A percentile compares a stretch with the other conserved stretches of the same genome.
phyloP scores from a whole-genome alignment of 2,888 invertebrate genomes.

The Oligia strigilis region DNA sequence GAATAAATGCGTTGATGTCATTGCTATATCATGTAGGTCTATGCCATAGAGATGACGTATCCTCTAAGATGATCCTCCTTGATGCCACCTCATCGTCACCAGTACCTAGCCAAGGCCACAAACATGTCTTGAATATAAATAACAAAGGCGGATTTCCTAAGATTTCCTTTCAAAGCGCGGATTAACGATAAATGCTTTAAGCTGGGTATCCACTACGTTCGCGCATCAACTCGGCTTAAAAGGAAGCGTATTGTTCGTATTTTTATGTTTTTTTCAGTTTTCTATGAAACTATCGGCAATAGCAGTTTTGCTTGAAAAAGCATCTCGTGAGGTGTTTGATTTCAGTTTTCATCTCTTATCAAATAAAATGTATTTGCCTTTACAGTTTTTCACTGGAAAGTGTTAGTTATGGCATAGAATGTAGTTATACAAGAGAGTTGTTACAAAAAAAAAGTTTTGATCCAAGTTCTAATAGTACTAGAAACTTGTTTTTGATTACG shows the following conservation, averaged over 20 bases:
- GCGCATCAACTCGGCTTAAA: neutral
- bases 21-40: conserved; percentile 9
- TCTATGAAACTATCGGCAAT: neutral
- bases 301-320: neutral
- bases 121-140: conserved; percentile 50
- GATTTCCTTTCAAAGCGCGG: conserved; percentile 29
- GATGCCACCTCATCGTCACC: conserved; percentile 25
- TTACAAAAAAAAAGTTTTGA: too few relatives aligned
- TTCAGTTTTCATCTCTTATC: neutral
- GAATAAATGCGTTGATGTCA: conserved; percentile 37
- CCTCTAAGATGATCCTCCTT: conserved; percentile 8
- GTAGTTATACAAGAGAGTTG: too few relatives aligned
- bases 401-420: too few relatives aligned
- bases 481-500: neutral
- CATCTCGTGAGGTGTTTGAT: neutral
- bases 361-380: too few relatives aligned
- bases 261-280: neutral
- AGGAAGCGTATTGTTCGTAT: neutral
- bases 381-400: too few relatives aligned
- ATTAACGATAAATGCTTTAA: conserved; percentile 45
- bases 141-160: conserved; percentile 19
- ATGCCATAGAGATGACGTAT: conserved; percentile 47
- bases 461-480: neutral
- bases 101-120: conserved; percentile 14
- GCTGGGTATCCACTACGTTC: neutral